Evolutionary conservation across 1,140 invertebrate genomes (phyloP).

Genomic region (Lycorma delicatula): DNA sequence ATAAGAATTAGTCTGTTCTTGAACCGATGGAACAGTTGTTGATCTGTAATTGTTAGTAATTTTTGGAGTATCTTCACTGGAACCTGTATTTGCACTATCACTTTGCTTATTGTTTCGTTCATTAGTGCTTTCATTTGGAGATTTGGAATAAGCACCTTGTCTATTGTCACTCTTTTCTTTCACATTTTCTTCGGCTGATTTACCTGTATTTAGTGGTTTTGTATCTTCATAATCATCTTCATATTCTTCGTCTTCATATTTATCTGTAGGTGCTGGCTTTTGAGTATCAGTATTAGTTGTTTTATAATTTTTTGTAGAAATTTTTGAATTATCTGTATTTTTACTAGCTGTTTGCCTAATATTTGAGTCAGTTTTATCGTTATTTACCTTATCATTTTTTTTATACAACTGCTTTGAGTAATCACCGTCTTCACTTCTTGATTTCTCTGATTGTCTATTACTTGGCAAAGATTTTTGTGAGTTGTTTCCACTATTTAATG

Average conservation of each 20-base stretch:
- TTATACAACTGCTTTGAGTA: no score
- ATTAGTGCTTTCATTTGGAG: conserved; percentile 32
- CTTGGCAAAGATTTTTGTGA: no score
- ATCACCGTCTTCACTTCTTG: not conserved
- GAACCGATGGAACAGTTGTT: not conserved
- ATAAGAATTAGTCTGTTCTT: not conserved
- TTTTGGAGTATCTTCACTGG: not conserved
- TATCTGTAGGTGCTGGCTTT: not conserved
- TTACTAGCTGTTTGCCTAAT: not conserved
- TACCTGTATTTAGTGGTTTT: conserved; percentile 29
- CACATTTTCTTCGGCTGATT: conserved; percentile 25
- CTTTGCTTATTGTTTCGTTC: conserved; percentile 34
- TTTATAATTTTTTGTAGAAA: not conserved
- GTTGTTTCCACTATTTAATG: not conserved
- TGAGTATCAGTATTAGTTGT: not conserved
- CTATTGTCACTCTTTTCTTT: not conserved
- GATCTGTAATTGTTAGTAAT: not conserved
- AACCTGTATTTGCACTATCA: not conserved
- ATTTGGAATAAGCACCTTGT: conserved; percentile 21
- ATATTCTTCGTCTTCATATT: conserved; percentile 37
- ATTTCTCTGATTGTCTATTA: no score
- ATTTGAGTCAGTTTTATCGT: no score
- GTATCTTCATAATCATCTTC: conserved; percentile 43
- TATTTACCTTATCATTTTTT: not conserved
- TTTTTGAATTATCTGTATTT: not conserved